Conservation (phyloP, 2,113 vertebrate species). For the Apodemus speciosus region DNA sequence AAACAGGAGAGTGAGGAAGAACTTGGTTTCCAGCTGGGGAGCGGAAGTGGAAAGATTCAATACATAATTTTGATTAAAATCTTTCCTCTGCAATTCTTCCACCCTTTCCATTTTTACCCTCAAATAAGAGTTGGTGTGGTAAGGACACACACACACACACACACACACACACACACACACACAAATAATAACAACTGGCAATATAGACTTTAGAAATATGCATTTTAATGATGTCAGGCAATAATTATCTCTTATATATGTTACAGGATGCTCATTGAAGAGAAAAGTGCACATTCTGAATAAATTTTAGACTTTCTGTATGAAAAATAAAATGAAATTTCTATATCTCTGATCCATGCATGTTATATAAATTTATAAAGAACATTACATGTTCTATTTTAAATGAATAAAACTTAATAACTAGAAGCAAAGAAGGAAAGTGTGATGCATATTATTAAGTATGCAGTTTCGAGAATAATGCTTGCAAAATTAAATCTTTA, state of each 20-base stretch:
- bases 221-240: not conserved
- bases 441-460: not conserved
- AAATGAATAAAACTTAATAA: not conserved
- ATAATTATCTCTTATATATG: not conserved
- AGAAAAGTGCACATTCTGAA: not conserved
- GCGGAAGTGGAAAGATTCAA: conserved; percentile 67
- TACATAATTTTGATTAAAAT: conserved; percentile 75
- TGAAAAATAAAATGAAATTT: conserved; percentile 39
- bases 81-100: conserved; percentile 66
- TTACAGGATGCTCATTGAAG: not conserved
- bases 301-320: not conserved
- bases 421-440: not conserved
- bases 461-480: conserved; percentile 1
- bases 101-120: conserved; percentile 46
- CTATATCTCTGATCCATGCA: not conserved
- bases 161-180: not conserved
- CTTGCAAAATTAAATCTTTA: conserved; percentile 38
- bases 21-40: conserved; percentile 63
- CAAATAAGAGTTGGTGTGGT: conserved; percentile 49
- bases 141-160: conserved; percentile 40
- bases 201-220: not conserved
- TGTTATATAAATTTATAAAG: conserved; percentile 16
- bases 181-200: not conserved
- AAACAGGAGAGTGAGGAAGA: conserved; percentile 62
- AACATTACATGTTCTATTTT: conserved; percentile 23